phyloP scores from a whole-genome alignment of 2,888 invertebrate genomes.

The Cryptophagus acutangulus region DNA sequence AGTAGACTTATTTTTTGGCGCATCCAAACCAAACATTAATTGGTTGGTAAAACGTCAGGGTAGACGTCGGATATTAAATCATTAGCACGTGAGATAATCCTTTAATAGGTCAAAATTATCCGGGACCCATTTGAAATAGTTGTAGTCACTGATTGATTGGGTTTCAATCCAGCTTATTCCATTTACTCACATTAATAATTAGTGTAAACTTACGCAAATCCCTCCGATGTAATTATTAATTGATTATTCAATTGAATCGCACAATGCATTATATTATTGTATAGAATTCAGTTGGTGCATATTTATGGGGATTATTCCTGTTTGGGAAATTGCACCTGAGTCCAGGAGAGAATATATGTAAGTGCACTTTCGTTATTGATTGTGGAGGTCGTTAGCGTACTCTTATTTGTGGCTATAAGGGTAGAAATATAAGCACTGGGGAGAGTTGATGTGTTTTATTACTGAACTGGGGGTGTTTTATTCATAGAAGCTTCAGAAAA shows the following conservation, averaged over 20 bases:
- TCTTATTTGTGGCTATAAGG: conserved; percentile 38
- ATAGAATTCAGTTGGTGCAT: conserved; percentile 19
- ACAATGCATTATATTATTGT: neutral
- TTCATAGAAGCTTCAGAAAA: conserved; percentile 7
- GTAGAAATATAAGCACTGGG: conserved; percentile 28
- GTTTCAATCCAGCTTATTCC: neutral
- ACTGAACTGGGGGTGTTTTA: conserved; percentile 14
- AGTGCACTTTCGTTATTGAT: conserved; percentile 40
- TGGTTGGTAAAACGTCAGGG: too few species aligned
- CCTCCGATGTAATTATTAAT: too few species aligned
- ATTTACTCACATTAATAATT: conserved; percentile 1
- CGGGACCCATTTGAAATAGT: neutral
- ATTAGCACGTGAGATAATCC: conserved; percentile 27
- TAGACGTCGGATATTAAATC: conserved; percentile 24
- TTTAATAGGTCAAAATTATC: conserved; percentile 18
- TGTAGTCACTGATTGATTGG: conserved; percentile 1
- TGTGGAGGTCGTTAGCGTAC: conserved; percentile 38
- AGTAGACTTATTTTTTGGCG: conserved; percentile 9
- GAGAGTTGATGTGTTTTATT: conserved; percentile 30
- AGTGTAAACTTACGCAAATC: neutral
- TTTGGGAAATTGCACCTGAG: conserved; percentile 38
- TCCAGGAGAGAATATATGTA: conserved; percentile 38
- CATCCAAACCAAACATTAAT: conserved; percentile 2
- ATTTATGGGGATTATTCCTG: conserved; percentile 30
- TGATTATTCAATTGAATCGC: too few species aligned